Evolutionary conservation across 2,888 invertebrate genomes (phyloP).

Genomic region (Brachyopa scutellaris): DNA sequence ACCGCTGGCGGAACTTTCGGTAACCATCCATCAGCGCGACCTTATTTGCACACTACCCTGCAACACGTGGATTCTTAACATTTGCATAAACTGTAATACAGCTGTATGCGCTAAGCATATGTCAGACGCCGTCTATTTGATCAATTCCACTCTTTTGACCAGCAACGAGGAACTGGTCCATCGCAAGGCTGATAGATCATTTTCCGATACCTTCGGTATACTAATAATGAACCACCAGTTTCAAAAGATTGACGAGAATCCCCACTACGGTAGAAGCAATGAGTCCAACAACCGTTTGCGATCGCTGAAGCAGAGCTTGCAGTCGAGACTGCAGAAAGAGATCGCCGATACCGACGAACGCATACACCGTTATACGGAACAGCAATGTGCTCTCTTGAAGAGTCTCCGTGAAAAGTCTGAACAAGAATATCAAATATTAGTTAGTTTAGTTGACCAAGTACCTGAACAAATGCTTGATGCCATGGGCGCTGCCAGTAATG

Average conservation of each 20-base stretch:
- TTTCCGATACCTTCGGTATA: conserved; percentile 88
- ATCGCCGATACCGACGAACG: conserved; percentile 88
- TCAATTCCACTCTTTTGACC: conserved; percentile 80
- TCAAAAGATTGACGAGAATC: conserved; percentile 39
- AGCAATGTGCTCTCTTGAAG: conserved; percentile 89
- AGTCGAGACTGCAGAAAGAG: conserved; percentile 87
- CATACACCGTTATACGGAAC: conserved; percentile 88
- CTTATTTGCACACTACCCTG: conserved; percentile 77
- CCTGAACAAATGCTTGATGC: conserved; percentile 78
- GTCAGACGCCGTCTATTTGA: conserved; percentile 74
- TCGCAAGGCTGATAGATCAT: conserved; percentile 85
- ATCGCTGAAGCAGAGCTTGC: conserved; percentile 84
- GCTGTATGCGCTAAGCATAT: conserved; percentile 78
- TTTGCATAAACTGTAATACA: conserved; percentile 80
- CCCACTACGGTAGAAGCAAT: conserved; percentile 79
- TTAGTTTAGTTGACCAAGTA: conserved; percentile 82
- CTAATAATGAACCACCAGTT: conserved; percentile 82
- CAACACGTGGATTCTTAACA: conserved; percentile 77
- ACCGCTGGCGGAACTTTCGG: conserved; percentile 77
- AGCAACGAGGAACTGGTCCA: conserved; percentile 84
- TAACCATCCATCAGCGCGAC: conserved; percentile 78
- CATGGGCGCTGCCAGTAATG: conserved; percentile 71
- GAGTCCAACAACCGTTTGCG: conserved; percentile 82
- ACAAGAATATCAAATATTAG: conserved; percentile 87
- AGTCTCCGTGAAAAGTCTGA: conserved; percentile 88